Percentiles rank a stretch among this genome's conserved stretches.
These are phyloP conservation scores for Conchocele bisecta DNA, from an alignment of 2,888 invertebrate genomes.

Conservation along the genomic window DNA sequence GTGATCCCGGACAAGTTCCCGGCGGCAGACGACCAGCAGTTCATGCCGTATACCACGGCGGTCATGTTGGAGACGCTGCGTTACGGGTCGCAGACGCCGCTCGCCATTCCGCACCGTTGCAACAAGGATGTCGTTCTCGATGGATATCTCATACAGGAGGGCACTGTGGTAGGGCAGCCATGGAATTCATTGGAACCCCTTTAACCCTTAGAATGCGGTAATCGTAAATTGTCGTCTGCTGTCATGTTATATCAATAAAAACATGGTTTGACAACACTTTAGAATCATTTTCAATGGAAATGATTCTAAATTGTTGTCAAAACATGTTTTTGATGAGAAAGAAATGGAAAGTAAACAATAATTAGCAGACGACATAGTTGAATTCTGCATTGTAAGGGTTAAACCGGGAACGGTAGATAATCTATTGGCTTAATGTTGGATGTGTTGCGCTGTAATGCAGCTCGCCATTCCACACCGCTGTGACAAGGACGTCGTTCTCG, in stretches of 20 bases:
- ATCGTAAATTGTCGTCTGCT: too few relatives aligned
- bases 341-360: too few relatives aligned
- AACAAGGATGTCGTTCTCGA: slow-evolving; percentile 51
- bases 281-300: too few relatives aligned
- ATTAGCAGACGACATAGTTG: too few relatives aligned
- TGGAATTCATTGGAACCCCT: not conserved
- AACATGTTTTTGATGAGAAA: too few relatives aligned
- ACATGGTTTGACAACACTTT: too few relatives aligned
- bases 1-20: slow-evolving; percentile 36
- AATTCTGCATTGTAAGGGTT: too few relatives aligned
- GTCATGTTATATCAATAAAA: too few relatives aligned
- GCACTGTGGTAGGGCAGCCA: slow-evolving; percentile 42
- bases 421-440: too few relatives aligned
- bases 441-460: not conserved
- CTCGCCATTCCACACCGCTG: slow-evolving; percentile 29
- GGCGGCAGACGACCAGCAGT: slow-evolving; percentile 16
- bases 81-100: slow-evolving; percentile 55
- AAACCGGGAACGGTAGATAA: too few relatives aligned
- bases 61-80: slow-evolving; percentile 50
- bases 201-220: not conserved
- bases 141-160: slow-evolving; percentile 48
- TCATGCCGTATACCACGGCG: slow-evolving; percentile 54
- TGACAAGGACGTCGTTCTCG: slow-evolving; percentile 45
- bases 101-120: slow-evolving; percentile 55
- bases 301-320: too few relatives aligned